These are phyloP conservation scores for Chloropsis hardwickii DNA, from an alignment of 2,113 vertebrate genomes.

Conservation along the genomic window DNA sequence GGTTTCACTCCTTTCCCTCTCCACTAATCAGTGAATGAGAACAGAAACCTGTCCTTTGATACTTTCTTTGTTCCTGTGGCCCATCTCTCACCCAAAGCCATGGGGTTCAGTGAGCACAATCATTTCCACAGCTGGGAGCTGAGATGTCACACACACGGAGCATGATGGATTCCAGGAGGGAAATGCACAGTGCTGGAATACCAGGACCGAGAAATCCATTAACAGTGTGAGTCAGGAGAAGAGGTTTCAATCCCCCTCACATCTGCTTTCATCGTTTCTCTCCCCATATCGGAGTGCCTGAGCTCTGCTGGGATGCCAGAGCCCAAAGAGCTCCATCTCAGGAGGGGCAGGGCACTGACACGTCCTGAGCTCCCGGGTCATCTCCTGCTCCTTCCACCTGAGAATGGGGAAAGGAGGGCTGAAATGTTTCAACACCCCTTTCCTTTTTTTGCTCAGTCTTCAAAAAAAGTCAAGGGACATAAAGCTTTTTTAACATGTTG, in stretches of 20 bases:
- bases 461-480: neutral
- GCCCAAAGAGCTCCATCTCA: neutral
- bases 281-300: neutral
- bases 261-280: slow-evolving; percentile 26
- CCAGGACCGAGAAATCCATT: slow-evolving; percentile 18
- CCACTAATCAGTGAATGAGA: neutral
- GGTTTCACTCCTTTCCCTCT: neutral
- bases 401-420: neutral
- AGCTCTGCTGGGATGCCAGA: neutral
- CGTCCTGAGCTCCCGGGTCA: neutral
- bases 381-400: neutral
- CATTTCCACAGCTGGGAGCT: slow-evolving; percentile 27
- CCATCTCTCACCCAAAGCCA: neutral
- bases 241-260: slow-evolving; percentile 1
- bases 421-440: neutral
- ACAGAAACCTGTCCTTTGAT: neutral
- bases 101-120: neutral
- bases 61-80: neutral
- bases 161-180: slow-evolving; percentile 15
- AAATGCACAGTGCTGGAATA: neutral
- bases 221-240: slow-evolving; percentile 1
- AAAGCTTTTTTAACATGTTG: rapidly evolving
- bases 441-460: neutral
- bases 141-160: slow-evolving; percentile 21
- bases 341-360: neutral